Conservation (phyloP, 2,888 invertebrate genomes). For the Erynnis tages region DNA sequence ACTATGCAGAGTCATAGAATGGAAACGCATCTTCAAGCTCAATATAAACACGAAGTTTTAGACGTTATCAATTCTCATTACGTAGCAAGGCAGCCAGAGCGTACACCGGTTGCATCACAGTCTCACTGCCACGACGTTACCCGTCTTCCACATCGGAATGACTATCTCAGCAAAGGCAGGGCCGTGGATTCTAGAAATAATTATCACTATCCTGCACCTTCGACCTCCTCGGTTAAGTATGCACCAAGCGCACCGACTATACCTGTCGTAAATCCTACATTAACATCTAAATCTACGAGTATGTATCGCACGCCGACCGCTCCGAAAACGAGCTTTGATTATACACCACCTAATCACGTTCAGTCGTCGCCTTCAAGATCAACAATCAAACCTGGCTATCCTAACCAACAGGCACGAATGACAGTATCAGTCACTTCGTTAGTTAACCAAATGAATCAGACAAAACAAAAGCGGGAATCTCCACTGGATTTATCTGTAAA, state of each 20-base stretch:
- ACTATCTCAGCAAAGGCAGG: constrained; percentile 56
- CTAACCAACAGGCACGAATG: constrained; percentile 69
- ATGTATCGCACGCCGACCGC: constrained; percentile 54
- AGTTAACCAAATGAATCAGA: constrained; percentile 74
- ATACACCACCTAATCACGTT: constrained; percentile 52
- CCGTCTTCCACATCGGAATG: constrained; percentile 54
- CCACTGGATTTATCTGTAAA: constrained; percentile 94
- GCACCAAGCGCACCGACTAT: constrained; percentile 46
- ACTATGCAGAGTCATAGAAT: constrained; percentile 59
- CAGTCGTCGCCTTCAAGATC: constrained; percentile 65
- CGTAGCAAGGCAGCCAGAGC: constrained; percentile 55
- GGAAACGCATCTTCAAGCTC: constrained; percentile 58
- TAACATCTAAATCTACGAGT: constrained; percentile 52
- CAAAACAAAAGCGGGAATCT: constrained; percentile 85
- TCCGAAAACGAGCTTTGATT: constrained; percentile 64
- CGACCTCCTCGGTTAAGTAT: constrained; percentile 63
- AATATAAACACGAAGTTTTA: constrained; percentile 59
- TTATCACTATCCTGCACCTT: constrained; percentile 62
- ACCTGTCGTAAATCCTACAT: constrained; percentile 49
- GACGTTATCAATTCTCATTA: constrained; percentile 60
- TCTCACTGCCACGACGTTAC: constrained; percentile 54
- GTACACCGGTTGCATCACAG: constrained; percentile 54
- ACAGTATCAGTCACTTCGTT: constrained; percentile 75
- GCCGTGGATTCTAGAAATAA: constrained; percentile 52
- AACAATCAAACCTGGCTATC: constrained; percentile 60